Percentiles rank a stretch among this genome's conserved stretches.
Conservation (phyloP, 1,140 invertebrate genomes). For the Drosophila takahashii region DNA sequence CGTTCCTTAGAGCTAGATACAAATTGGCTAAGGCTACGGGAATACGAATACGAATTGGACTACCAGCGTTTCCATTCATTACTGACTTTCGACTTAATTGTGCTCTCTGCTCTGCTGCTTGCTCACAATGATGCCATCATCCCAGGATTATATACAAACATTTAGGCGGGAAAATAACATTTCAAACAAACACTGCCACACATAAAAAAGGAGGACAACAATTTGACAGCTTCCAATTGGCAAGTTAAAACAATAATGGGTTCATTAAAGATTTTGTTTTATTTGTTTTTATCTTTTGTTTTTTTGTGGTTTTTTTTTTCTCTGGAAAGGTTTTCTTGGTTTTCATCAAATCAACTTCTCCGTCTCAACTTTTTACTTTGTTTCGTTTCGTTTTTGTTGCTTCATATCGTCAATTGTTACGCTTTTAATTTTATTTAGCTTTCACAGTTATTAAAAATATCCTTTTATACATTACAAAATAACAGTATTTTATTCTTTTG, state of each 20-base stretch:
- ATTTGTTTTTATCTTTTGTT: conserved; percentile 62
- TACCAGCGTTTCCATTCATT: conserved; percentile 23
- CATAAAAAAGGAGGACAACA: conserved; percentile 43
- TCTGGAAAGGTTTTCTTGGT: conserved; percentile 71
- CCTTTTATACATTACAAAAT: conserved; percentile 85
- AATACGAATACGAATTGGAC: not conserved
- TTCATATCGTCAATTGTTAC: conserved; percentile 68
- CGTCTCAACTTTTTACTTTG: conserved; percentile 15
- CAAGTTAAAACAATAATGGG: conserved; percentile 66
- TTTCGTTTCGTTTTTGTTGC: conserved; percentile 56
- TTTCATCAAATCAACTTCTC: conserved; percentile 45
- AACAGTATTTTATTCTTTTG: conserved; percentile 83
- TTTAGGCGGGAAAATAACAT: conserved; percentile 10
- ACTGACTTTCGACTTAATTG: conserved; percentile 38
- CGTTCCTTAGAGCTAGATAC: conserved; percentile 40
- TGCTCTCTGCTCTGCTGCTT: conserved; percentile 56
- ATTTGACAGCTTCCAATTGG: conserved; percentile 31
- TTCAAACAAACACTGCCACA: conserved; percentile 46
- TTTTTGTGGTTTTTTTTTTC: conserved; percentile 46
- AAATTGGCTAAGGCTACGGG: conserved; percentile 20
- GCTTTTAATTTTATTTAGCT: conserved; percentile 84
- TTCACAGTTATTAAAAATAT: conserved; percentile 85
- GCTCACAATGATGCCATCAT: conserved; percentile 72
- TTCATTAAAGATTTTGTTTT: conserved; percentile 74
- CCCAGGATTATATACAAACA: conserved; percentile 45